Evolutionary conservation across 2,113 vertebrate species (phyloP).

Genomic region (Sinocyclocheilus rhinocerous): DNA sequence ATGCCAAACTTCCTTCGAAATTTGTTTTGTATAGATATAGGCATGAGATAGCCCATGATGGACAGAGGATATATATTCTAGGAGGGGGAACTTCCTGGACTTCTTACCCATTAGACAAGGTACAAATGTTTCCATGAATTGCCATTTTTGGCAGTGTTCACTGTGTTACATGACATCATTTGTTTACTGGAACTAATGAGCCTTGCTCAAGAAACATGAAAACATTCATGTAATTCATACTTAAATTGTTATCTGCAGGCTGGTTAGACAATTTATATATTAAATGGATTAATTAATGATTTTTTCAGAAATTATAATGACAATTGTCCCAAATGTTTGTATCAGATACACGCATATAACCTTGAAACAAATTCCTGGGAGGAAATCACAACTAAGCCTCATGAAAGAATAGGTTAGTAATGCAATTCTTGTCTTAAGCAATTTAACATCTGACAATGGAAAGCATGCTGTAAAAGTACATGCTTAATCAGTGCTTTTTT

Average conservation of each 20-base stretch:
- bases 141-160: neutral
- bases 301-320: neutral
- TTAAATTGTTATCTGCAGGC: neutral
- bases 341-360: slow-evolving; percentile 95
- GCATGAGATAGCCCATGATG: slow-evolving; percentile 95
- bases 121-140: slow-evolving; percentile 59
- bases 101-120: slow-evolving; percentile 97
- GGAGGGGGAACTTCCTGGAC: slow-evolving; percentile 98
- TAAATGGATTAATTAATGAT: neutral
- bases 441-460: neutral
- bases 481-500: neutral
- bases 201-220: neutral
- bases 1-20: neutral
- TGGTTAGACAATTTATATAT: neutral
- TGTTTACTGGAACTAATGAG: neutral
- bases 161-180: neutral
- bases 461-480: too few relatives aligned
- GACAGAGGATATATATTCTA: slow-evolving; percentile 93
- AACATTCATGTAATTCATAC: neutral
- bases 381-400: slow-evolving; percentile 92
- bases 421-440: neutral
- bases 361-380: slow-evolving; percentile 99
- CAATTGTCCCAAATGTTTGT: neutral
- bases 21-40: slow-evolving; percentile 82
- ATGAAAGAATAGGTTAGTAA: slow-evolving; percentile 89